Percentiles rank a stretch among this genome's conserved stretches.
These are phyloP conservation scores for Phalacrocorax carbo DNA, from an alignment of 2,113 vertebrate species.

Conservation along the genomic window DNA sequence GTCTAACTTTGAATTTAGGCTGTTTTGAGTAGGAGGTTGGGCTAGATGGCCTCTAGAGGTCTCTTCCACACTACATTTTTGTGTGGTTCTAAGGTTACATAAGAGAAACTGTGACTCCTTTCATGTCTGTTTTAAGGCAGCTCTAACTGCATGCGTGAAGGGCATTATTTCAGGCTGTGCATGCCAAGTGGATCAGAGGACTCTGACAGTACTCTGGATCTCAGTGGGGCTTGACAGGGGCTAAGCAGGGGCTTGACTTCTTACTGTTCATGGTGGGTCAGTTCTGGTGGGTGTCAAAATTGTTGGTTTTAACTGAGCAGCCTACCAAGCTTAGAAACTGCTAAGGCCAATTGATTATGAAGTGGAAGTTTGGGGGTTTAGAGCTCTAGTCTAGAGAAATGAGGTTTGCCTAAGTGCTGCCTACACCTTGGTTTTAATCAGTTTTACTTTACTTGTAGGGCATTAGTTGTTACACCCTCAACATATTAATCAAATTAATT, in stretches of 20 bases:
- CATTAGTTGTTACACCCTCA: not conserved
- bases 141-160: not conserved
- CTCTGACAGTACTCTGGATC: not conserved
- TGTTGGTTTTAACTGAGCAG: not conserved
- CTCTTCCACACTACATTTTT: slow-evolving; percentile 6
- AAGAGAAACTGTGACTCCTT: not conserved
- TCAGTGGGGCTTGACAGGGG: not conserved
- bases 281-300: not conserved
- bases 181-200: not conserved
- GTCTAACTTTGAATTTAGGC: not conserved
- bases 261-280: not conserved
- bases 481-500: not conserved
- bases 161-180: not conserved
- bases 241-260: not conserved
- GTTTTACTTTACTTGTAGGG: not conserved
- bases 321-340: not conserved
- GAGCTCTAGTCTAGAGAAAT: not conserved
- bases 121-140: not conserved
- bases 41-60: slow-evolving; percentile 31
- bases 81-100: not conserved
- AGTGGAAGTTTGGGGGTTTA: not conserved
- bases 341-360: not conserved
- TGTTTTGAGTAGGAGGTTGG: not conserved
- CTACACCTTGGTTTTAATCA: not conserved
- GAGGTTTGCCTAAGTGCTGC: not conserved